Evolutionary conservation across 2,797 vertebrate species (phyloP).

Genomic region (Anguilla obscura): DNA sequence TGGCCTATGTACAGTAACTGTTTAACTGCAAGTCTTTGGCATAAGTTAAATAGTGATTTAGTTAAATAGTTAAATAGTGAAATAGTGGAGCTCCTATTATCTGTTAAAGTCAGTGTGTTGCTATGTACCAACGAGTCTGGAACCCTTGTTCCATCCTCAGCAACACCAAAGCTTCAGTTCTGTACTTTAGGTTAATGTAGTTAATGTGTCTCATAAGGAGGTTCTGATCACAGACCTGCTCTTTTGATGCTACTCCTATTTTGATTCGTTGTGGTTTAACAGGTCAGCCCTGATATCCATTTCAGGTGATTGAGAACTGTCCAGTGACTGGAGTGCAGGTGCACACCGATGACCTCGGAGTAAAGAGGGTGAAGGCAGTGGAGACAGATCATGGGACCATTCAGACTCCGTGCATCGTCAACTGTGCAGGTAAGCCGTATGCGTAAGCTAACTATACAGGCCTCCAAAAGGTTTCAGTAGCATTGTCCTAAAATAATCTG

Average conservation of each 20-base stretch:
- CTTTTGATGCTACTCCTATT: neutral
- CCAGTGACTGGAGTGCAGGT: slow-evolving; percentile 87
- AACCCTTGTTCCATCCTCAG: neutral
- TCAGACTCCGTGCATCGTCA: slow-evolving; percentile 87
- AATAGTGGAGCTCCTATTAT: neutral
- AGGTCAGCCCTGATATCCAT: neutral
- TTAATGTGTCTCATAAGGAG: neutral
- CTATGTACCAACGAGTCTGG: neutral
- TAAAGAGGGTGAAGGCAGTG: slow-evolving; percentile 81
- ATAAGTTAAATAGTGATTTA: neutral
- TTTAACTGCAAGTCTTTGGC: neutral
- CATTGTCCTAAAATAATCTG: neutral
- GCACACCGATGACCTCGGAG: slow-evolving; percentile 77
- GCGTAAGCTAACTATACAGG: neutral
- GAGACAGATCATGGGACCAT: slow-evolving; percentile 83
- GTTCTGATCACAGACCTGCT: neutral
- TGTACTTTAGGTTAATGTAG: neutral
- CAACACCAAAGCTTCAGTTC: neutral
- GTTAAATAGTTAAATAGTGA: neutral
- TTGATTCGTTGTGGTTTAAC: neutral
- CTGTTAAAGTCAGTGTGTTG: neutral
- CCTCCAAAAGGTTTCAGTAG: neutral
- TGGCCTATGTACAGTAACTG: neutral
- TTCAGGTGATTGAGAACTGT: slow-evolving; percentile 93
- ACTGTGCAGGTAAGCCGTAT: slow-evolving; percentile 84